Percentiles rank a stretch among this genome's conserved stretches.
Conservation (phyloP, 2,888 invertebrate genomes). For the Parnassius mnemosyne region DNA sequence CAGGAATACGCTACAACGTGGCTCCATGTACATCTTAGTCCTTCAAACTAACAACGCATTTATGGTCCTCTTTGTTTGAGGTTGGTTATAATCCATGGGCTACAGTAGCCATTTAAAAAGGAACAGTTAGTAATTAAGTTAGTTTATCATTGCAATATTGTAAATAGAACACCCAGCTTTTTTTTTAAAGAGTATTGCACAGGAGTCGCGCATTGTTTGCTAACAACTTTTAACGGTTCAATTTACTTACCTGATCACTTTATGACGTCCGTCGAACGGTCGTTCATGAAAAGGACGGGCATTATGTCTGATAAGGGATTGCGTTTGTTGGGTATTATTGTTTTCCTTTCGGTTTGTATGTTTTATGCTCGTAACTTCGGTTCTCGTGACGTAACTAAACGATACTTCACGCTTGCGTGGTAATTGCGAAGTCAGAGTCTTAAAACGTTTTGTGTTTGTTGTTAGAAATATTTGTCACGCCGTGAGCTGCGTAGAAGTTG, state of each 20-base stretch:
- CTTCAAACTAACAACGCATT: no score
- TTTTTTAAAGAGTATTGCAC: background rate
- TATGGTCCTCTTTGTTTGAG: no score
- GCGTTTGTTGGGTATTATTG: constrained; percentile 32
- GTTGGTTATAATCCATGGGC: no score
- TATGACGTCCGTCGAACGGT: background rate
- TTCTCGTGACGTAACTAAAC: constrained; percentile 23
- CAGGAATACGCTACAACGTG: no score
- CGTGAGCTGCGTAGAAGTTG: background rate
- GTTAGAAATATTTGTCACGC: constrained; percentile 4
- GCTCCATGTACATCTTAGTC: no score
- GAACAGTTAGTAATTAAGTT: no score
- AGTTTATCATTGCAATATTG: background rate
- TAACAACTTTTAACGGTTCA: constrained; percentile 6
- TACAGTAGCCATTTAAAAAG: no score
- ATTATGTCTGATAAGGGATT: constrained; percentile 32
- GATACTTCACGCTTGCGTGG: constrained; percentile 20
- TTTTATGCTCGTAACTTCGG: constrained; percentile 22
- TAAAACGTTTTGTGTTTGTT: constrained; percentile 8
- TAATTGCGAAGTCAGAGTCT: background rate
- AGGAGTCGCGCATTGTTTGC: constrained; percentile 13
- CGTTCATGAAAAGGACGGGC: background rate
- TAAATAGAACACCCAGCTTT: background rate
- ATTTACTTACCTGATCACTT: constrained; percentile 18
- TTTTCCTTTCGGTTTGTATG: constrained; percentile 22